These are phyloP conservation scores for Pycnonotus jocosus DNA, from an alignment of 2,113 vertebrate species.

Conservation along the genomic window DNA sequence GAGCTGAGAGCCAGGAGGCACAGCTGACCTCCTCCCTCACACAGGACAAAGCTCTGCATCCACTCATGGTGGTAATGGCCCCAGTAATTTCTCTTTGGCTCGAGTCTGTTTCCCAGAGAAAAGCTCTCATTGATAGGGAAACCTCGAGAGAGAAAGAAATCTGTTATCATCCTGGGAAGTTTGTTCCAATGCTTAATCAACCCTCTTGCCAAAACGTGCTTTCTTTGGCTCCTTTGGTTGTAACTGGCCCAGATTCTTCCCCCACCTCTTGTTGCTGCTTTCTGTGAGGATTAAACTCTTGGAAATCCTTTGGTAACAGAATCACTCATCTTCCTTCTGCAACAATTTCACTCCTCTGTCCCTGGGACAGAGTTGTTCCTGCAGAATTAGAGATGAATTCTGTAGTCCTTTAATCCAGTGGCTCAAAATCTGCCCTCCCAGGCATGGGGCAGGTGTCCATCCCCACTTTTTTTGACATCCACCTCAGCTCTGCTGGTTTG, in stretches of 20 bases:
- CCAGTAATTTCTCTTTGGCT: not conserved
- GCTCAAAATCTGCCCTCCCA: not conserved
- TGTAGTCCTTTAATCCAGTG: not conserved
- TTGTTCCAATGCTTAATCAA: not conserved
- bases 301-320: not conserved
- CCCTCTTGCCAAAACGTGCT: not conserved
- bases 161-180: not conserved
- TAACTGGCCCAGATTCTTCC: not conserved
- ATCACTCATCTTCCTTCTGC: not conserved
- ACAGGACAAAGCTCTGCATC: not conserved
- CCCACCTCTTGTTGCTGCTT: not conserved
- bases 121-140: not conserved
- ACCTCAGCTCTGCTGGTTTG: not conserved
- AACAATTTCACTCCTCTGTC: not conserved
- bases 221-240: not conserved
- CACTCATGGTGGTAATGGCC: not conserved
- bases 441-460: fast-evolving
- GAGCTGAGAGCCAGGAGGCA: not conserved
- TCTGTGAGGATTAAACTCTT: not conserved
- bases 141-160: not conserved
- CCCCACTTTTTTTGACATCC: not conserved
- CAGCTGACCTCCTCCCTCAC: not conserved
- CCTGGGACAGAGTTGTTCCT: not conserved
- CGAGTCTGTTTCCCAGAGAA: not conserved
- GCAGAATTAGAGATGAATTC: not conserved